phyloP scores from a whole-genome alignment of 2,113 vertebrate genomes.

The Lycocorax pyrrhopterus region DNA sequence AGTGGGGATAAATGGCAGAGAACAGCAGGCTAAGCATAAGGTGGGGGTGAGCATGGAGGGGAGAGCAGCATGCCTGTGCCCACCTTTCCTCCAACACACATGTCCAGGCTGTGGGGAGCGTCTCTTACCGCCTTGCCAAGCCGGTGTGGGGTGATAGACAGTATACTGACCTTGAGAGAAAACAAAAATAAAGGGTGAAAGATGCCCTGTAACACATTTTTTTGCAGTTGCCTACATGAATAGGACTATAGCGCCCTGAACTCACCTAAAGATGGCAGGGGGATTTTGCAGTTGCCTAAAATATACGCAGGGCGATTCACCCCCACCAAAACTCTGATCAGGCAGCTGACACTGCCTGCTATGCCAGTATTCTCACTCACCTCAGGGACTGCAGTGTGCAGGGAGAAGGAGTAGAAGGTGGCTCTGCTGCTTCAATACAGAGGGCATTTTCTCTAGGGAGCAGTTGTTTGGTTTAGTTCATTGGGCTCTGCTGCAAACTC shows the following conservation, averaged over 20 bases:
- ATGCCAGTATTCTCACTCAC: background rate
- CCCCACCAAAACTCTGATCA: background rate
- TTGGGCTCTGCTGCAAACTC: background rate
- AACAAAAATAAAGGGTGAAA: background rate
- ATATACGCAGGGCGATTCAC: background rate
- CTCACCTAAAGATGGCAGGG: background rate
- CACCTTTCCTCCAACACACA: background rate
- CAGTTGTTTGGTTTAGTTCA: background rate
- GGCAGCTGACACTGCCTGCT: background rate
- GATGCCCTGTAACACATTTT: background rate
- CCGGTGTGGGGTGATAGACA: background rate
- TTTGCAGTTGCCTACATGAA: background rate
- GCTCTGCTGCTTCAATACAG: background rate
- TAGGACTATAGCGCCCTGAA: background rate
- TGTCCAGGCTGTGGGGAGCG: background rate
- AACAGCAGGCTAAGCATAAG: background rate
- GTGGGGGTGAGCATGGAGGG: background rate
- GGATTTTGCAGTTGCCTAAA: background rate
- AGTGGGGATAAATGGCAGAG: background rate
- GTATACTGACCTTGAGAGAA: background rate
- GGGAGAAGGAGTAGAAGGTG: background rate
- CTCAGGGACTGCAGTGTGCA: fast-evolving
- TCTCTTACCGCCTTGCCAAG: background rate
- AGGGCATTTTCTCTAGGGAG: background rate
- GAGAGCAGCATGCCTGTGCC: background rate